phyloP scores from a whole-genome alignment of 2,113 vertebrate genomes.

The Ursus arctos region DNA sequence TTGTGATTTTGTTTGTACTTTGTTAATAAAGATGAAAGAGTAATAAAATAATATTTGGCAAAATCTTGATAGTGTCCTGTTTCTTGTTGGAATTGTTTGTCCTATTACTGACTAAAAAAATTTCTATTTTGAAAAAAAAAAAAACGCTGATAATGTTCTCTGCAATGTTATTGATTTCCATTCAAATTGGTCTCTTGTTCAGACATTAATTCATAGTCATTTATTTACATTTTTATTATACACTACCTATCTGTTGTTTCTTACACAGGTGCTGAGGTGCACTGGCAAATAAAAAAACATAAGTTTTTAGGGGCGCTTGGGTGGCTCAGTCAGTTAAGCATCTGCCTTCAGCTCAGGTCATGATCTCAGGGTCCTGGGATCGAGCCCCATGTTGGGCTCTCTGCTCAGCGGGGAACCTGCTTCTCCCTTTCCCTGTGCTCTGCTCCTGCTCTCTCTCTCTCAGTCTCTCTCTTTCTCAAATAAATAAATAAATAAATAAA shows the following conservation, averaged over 20 bases:
- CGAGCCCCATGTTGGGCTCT: not conserved
- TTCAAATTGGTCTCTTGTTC: not conserved
- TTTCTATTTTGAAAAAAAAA: not conserved
- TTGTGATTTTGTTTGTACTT: constrained; percentile 13
- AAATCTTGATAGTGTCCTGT: not conserved
- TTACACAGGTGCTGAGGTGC: not conserved
- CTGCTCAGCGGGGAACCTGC: not conserved
- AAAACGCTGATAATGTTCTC: not conserved
- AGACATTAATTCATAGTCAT: not conserved
- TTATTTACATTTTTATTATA: not conserved
- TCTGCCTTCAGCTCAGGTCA: not conserved
- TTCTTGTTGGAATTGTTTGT: constrained; percentile 5
- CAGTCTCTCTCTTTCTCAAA: not conserved
- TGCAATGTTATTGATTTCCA: not conserved
- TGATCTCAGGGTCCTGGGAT: not conserved
- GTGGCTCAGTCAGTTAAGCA: not conserved
- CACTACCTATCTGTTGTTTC: not conserved
- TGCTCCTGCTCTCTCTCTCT: too few relatives aligned
- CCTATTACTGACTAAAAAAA: not conserved
- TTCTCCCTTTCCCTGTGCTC: not conserved
- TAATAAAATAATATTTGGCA: constrained; percentile 12
- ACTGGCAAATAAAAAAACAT: not conserved
- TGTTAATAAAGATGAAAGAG: constrained; percentile 41
- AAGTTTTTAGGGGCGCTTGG: not conserved
- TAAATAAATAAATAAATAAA: not conserved